Conservation (phyloP, 2,888 invertebrate genomes). For the Metellina segmentata region DNA sequence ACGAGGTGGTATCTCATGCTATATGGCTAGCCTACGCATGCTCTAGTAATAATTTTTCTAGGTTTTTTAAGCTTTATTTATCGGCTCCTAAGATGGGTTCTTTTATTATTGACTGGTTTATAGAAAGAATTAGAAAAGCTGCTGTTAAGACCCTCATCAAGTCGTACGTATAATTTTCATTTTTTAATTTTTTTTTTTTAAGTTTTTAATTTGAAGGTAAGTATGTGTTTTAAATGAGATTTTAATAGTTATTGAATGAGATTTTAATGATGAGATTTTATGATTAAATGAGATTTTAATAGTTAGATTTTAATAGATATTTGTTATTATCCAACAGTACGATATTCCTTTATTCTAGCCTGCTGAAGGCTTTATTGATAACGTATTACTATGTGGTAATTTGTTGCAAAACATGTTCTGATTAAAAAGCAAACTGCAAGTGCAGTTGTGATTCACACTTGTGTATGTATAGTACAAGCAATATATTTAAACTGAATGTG, state of each 20-base stretch:
- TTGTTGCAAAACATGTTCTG: neutral
- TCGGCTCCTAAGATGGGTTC: conserved; percentile 96
- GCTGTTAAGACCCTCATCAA: conserved; percentile 96
- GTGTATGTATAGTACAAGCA: neutral
- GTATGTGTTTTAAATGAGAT: conserved; percentile 20
- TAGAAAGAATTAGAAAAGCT: conserved; percentile 94
- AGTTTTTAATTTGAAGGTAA: conserved; percentile 27
- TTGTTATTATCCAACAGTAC: too few relatives aligned
- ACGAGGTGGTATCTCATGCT: conserved; percentile 92
- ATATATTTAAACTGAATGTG: too few relatives aligned
- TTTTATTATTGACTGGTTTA: conserved; percentile 98
- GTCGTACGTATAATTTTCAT: conserved; percentile 89
- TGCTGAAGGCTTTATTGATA: too few relatives aligned
- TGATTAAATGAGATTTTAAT: too few relatives aligned
- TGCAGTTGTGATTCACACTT: neutral
- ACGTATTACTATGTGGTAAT: neutral
- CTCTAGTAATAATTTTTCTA: conserved; percentile 94
- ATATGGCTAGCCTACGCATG: conserved; percentile 94
- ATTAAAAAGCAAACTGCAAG: too few relatives aligned
- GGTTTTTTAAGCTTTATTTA: conserved; percentile 94
- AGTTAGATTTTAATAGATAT: too few relatives aligned
- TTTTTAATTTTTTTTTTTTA: conserved; percentile 29
- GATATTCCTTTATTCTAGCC: too few relatives aligned
- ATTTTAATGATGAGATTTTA: too few relatives aligned
- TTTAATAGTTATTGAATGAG: too few relatives aligned